Evolutionary conservation across 2,888 invertebrate genomes (phyloP), one percentile per base, ranked within the genome.

Genomic region (Hypsopygia costalis): DNA sequence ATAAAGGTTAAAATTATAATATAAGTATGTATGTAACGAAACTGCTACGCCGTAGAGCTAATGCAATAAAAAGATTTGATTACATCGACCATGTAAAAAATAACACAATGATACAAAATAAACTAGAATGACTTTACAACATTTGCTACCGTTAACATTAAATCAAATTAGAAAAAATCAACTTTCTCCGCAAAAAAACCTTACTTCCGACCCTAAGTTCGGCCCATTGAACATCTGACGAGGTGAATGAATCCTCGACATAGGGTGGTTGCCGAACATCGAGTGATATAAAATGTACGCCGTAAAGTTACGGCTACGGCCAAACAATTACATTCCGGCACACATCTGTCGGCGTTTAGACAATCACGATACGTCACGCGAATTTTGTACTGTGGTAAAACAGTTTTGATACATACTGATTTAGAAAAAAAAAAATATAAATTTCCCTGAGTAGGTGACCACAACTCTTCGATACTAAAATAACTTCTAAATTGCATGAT

Each of bases 301-400:
- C 57, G 74, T 79, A 81, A 75, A 81, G 74, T 81, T 78, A 72
- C 75, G 74, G 63, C 60, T 25, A 8, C 25, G 25, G 25, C 25
- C 80, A 71, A 68, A 82, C 83, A 78, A 83, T 83, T 85, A 87
- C 83, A 88, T 88, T 83, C 87, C 87, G 76, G 71, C 81, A 87
- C 83, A 86, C 87, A 88, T 86, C 87, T 88, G 87, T 87, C 85
- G 81, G 78, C 70, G 81, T 79, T 83, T 83, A 86, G 85, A 83
- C 87, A 88, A 88, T 87, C 87, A 88, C 87, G 85, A 87, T 86
- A 85, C 77, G 83, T 73, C 87, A 88, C 86, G 87, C 87, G 83
- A 88, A 78, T 81, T 73, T 39, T 47, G 49, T 45, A 53, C 36
- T 34, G 9, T 21, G 49, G 40, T 4, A 11, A 0, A 41, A n/a